Conservation (phyloP, 2,888 invertebrate genomes). For the Frankliniella intonsa region DNA sequence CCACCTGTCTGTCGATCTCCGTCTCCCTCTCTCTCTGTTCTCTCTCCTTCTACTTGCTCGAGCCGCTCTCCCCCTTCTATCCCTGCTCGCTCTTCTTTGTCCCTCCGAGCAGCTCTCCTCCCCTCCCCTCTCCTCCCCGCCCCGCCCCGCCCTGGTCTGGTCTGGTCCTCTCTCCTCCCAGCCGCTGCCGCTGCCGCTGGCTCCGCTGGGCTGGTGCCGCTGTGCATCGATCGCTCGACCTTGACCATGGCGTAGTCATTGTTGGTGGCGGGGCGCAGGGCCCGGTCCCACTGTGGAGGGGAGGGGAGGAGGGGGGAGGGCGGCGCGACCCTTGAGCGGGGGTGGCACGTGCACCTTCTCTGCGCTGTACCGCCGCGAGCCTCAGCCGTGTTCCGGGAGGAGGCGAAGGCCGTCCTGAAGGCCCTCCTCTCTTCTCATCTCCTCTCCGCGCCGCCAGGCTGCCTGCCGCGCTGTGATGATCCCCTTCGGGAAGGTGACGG, state of each 20-base stretch:
- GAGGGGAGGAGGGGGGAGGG: background rate
- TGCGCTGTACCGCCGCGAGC: background rate
- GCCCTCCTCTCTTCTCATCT: too few species aligned
- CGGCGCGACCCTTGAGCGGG: background rate
- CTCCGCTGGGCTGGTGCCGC: too few species aligned
- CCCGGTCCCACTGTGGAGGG: background rate
- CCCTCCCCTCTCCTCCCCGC: background rate
- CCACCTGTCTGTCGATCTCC: too few species aligned
- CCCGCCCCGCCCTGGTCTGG: background rate
- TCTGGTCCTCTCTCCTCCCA: too few species aligned
- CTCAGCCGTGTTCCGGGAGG: too few species aligned
- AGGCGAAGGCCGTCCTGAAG: too few species aligned
- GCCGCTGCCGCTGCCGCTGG: background rate
- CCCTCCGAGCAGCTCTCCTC: background rate
- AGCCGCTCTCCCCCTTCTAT: too few species aligned
- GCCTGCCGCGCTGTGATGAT: too few species aligned
- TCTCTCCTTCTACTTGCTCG: too few species aligned
- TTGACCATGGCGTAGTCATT: constrained; percentile 20
- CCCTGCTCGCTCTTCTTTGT: background rate
- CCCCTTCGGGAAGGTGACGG: too few species aligned
- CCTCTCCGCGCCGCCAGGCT: too few species aligned
- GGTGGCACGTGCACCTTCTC: background rate
- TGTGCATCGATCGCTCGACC: constrained; percentile 11
- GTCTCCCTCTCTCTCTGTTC: too few species aligned
- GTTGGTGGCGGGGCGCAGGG: background rate